Evolutionary conservation across 2,113 vertebrate species (phyloP).

Genomic region (Alexandromys fortis): DNA sequence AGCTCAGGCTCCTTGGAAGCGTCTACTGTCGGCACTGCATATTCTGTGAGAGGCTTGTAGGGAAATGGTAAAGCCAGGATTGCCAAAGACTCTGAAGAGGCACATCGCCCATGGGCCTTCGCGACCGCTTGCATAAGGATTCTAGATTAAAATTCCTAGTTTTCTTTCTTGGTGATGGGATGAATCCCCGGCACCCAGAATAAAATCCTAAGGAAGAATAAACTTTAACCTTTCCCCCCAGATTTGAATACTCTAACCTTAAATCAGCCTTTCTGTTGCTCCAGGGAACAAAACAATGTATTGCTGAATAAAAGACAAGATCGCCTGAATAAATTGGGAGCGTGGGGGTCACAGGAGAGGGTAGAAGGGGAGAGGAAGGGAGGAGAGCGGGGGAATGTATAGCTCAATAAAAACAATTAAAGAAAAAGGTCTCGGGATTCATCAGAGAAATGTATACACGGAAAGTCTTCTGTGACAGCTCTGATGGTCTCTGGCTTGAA

Average conservation of each 20-base stretch:
- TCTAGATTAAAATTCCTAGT: neutral
- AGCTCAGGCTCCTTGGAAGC: neutral
- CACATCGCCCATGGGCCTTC: rapidly evolving
- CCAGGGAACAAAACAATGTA: neutral
- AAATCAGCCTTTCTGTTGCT: conserved; percentile 13
- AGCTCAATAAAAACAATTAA: no score
- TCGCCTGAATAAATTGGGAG: no score
- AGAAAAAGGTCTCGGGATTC: neutral
- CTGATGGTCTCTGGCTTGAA: neutral
- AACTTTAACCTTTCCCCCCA: neutral
- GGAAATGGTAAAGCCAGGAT: neutral
- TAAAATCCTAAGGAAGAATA: conserved; percentile 25
- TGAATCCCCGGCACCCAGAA: neutral
- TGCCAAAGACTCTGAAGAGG: neutral
- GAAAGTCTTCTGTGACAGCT: neutral
- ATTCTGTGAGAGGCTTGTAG: neutral
- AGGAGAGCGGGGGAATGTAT: no score
- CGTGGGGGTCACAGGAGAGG: no score
- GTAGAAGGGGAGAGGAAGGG: no score
- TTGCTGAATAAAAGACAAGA: neutral
- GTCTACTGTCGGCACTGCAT: neutral
- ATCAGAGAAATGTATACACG: neutral
- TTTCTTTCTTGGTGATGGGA: neutral
- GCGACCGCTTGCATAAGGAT: neutral
- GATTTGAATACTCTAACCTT: neutral